These are phyloP conservation scores for Ecdyonurus torrentis DNA, from an alignment of 2,888 invertebrate genomes.

Conservation along the genomic window DNA sequence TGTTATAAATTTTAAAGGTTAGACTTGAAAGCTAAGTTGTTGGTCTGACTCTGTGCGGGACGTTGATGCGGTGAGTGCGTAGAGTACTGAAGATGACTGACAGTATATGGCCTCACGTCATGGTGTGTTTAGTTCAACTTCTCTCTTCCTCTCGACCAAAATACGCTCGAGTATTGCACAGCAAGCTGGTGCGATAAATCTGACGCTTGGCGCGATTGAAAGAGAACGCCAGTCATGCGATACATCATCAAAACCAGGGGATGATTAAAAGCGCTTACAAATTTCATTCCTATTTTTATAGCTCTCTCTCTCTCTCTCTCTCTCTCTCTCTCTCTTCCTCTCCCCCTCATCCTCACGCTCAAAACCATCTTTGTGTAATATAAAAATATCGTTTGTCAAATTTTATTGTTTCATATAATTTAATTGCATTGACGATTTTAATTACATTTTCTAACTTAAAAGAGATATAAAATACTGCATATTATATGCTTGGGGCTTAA, in stretches of 20 bases:
- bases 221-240: too few relatives aligned
- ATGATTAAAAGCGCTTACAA: neutral
- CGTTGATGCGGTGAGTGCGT: neutral
- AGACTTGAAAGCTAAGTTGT: too few relatives aligned
- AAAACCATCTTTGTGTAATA: too few relatives aligned
- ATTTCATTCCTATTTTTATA: neutral
- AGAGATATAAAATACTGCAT: neutral
- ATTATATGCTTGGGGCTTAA: neutral
- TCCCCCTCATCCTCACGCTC: too few relatives aligned
- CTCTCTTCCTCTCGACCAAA: neutral
- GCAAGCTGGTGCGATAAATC: neutral
- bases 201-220: too few relatives aligned
- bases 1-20: too few relatives aligned
- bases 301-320: neutral
- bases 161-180: neutral
- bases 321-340: too few relatives aligned
- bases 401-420: too few relatives aligned
- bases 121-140: neutral
- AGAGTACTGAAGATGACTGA: neutral
- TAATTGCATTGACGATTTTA: too few relatives aligned
- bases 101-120: neutral
- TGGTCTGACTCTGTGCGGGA: neutral
- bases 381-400: too few relatives aligned
- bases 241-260: neutral
- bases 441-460: too few relatives aligned